Percentiles rank a stretch among this genome's conserved stretches.
Evolutionary conservation across 2,888 invertebrate genomes (phyloP).

Genomic region (Amiota minor): DNA sequence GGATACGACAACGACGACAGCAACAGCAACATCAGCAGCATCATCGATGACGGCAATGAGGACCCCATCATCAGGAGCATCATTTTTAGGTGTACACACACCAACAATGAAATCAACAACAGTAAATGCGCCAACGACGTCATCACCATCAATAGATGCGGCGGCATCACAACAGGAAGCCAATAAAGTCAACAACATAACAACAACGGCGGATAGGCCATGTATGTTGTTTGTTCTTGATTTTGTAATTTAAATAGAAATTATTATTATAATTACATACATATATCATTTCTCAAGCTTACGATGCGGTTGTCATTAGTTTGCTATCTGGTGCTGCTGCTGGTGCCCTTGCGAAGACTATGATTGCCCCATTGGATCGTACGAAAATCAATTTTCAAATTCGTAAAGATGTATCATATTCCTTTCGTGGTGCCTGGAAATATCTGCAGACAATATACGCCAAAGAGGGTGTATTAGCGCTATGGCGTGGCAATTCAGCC

Average conservation of each 20-base stretch:
- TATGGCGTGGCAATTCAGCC: conserved; percentile 99
- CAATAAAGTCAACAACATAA: background rate
- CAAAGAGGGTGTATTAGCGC: conserved; percentile 85
- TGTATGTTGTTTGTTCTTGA: no score
- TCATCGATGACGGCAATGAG: conserved; percentile 10
- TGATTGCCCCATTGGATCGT: conserved; percentile 96
- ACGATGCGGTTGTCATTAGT: conserved; percentile 84
- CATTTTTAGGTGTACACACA: no score
- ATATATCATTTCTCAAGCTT: conserved; percentile 37
- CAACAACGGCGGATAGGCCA: conserved; percentile 7
- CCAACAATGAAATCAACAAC: background rate
- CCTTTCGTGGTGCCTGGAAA: conserved; percentile 80
- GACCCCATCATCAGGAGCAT: no score
- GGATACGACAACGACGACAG: no score
- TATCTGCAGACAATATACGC: conserved; percentile 82
- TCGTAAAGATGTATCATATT: conserved; percentile 81
- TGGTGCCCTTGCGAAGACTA: conserved; percentile 95
- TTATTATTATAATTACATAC: no score
- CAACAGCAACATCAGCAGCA: conserved; percentile 30
- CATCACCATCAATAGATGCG: background rate
- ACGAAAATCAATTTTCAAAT: conserved; percentile 99
- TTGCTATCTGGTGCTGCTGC: conserved; percentile 93
- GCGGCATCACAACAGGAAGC: background rate
- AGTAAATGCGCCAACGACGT: background rate
- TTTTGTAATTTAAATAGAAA: no score